Evolutionary conservation across 2,888 invertebrate genomes (phyloP).

Genomic region (Drosophila pullipes): DNA sequence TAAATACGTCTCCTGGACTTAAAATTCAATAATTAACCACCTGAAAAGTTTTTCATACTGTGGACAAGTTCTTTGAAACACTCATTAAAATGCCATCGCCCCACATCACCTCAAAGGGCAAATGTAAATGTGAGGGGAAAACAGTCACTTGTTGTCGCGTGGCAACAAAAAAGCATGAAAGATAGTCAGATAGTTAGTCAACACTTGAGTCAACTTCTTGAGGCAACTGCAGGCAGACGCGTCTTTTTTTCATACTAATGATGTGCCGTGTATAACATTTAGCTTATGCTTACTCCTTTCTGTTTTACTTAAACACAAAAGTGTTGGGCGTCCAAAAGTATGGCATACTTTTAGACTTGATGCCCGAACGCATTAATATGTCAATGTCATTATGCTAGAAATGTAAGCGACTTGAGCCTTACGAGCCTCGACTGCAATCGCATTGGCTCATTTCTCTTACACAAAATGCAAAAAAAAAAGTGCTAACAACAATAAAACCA

Average conservation of each 20-base stretch:
- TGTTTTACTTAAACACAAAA: not conserved
- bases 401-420: slow-evolving; percentile 46
- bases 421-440: slow-evolving; percentile 17
- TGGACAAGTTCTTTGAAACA: slow-evolving; percentile 1
- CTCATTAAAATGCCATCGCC: slow-evolving; percentile 67
- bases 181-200: slow-evolving; percentile 11
- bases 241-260: slow-evolving; percentile 56
- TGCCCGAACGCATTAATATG: slow-evolving; percentile 47
- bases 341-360: slow-evolving; percentile 49
- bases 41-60: not conserved
- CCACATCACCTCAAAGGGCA: slow-evolving; percentile 58
- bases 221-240: slow-evolving; percentile 32
- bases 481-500: slow-evolving; percentile 62
- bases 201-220: slow-evolving; percentile 25
- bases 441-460: slow-evolving; percentile 52
- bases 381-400: slow-evolving; percentile 76
- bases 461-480: slow-evolving; percentile 17
- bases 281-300: slow-evolving; percentile 12
- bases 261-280: slow-evolving; percentile 56
- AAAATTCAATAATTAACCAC: slow-evolving; percentile 34
- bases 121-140: slow-evolving; percentile 17
- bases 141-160: slow-evolving; percentile 46
- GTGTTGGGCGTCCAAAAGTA: slow-evolving; percentile 38
- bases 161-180: slow-evolving; percentile 1
- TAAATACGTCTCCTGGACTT: not conserved